Evolutionary conservation across 2,888 invertebrate species (phyloP).

Genomic region (Bhutanitis thaidina): DNA sequence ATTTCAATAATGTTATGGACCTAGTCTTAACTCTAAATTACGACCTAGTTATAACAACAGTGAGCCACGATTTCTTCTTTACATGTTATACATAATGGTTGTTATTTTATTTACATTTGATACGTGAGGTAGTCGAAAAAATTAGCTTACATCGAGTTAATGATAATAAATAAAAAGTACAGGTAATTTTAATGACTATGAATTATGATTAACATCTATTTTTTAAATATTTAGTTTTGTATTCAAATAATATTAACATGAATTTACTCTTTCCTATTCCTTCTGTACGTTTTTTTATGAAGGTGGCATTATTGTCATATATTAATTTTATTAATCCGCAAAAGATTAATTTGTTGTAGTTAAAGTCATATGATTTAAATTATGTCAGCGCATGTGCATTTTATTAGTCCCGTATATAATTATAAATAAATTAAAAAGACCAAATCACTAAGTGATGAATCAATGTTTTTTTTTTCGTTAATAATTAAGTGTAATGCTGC

Average conservation of each 20-base stretch:
- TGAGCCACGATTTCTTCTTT: conserved; percentile 37
- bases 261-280: conserved; percentile 47
- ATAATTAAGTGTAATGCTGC: conserved; percentile 59
- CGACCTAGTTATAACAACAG: conserved; percentile 42
- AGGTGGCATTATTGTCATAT: conserved; percentile 20
- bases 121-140: conserved; percentile 55
- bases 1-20: conserved; percentile 17
- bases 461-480: conserved; percentile 47
- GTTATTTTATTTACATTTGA: conserved; percentile 66
- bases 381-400: conserved; percentile 60
- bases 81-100: conserved; percentile 17
- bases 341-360: conserved; percentile 37
- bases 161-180: conserved; percentile 71
- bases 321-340: conserved; percentile 14
- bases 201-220: conserved; percentile 64
- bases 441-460: conserved; percentile 76
- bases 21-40: conserved; percentile 31
- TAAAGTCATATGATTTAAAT: conserved; percentile 47
- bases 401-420: conserved; percentile 54
- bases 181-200: conserved; percentile 65
- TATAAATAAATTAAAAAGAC: conserved; percentile 52
- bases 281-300: conserved; percentile 31
- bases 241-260: conserved; percentile 59
- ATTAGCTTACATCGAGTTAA: conserved; percentile 68
- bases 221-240: conserved; percentile 59